A percentile compares a stretch with the other conserved stretches of the same genome.
Conservation (phyloP, 2,888 invertebrate genomes). For the Zaprionus obscuricornis region DNA sequence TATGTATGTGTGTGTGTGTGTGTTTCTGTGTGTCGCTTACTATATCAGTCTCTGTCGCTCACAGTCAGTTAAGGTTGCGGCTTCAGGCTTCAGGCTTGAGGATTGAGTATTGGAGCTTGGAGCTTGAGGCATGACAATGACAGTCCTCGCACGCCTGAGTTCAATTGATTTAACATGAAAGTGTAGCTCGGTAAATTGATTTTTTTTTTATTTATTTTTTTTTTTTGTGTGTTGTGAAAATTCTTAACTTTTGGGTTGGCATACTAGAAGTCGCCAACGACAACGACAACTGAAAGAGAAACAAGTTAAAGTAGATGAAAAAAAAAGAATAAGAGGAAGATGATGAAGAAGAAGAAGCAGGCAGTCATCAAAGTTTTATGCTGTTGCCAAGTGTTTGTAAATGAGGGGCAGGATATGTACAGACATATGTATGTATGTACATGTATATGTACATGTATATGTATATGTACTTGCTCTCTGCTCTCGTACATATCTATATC, state of each 20-base stretch:
- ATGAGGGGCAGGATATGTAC: background rate
- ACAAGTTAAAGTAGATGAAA: background rate
- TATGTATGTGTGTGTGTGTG: slow-evolving; percentile 6
- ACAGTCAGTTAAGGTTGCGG: slow-evolving; percentile 2
- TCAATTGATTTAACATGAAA: slow-evolving; percentile 78
- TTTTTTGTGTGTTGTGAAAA: too few relatives aligned
- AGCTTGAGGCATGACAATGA: slow-evolving; percentile 47
- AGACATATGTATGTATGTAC: slow-evolving; percentile 4
- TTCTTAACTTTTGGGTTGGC: slow-evolving; percentile 58
- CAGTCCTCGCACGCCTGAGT: slow-evolving; percentile 72
- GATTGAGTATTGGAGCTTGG: slow-evolving; percentile 25
- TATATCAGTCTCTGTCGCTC: background rate
- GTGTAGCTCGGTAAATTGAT: slow-evolving; percentile 76
- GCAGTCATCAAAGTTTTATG: slow-evolving; percentile 62
- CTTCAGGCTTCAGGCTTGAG: slow-evolving; percentile 12
- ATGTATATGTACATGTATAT: slow-evolving; percentile 5
- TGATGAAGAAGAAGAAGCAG: slow-evolving; percentile 5
- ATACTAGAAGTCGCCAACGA: slow-evolving; percentile 31
- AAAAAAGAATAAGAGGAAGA: too few relatives aligned
- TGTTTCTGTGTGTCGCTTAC: background rate
- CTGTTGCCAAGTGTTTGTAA: slow-evolving; percentile 56
- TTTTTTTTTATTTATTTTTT: too few relatives aligned
- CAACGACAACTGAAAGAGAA: slow-evolving; percentile 3
- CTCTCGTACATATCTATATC: background rate
- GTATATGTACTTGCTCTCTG: slow-evolving; percentile 10